Evolutionary conservation across 2,888 invertebrate genomes (phyloP).

Genomic region (Eupeodes latifasciatus): DNA sequence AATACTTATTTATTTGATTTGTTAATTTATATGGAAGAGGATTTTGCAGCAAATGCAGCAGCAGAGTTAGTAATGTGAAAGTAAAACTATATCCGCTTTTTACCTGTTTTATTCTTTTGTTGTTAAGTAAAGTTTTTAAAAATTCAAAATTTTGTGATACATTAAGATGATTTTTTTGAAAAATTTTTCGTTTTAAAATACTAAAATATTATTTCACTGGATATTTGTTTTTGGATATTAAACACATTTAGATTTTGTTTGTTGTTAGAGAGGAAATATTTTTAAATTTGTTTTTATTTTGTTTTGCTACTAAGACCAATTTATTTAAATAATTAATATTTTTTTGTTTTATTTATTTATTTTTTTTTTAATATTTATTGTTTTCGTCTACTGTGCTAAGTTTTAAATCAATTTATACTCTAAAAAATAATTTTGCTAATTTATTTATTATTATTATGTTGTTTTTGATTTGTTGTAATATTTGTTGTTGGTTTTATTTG

Average conservation of each 20-base stretch:
- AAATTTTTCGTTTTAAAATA: slow-evolving; percentile 49
- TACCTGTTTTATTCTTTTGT: slow-evolving; percentile 20
- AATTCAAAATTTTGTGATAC: slow-evolving; percentile 66
- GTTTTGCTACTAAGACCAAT: slow-evolving; percentile 68
- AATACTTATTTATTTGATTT: slow-evolving; percentile 60
- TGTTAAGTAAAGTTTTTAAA: slow-evolving; percentile 25
- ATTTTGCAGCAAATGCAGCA: slow-evolving; percentile 61
- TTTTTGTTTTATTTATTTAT: slow-evolving; percentile 13
- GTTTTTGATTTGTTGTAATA: slow-evolving; percentile 28
- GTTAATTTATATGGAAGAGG: slow-evolving; percentile 63
- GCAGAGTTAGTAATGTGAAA: slow-evolving; percentile 43
- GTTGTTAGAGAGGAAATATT: slow-evolving; percentile 70
- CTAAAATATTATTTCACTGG: slow-evolving; percentile 73
- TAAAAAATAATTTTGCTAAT: slow-evolving; percentile 69
- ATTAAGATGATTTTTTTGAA: slow-evolving; percentile 63
- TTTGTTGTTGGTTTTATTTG: slow-evolving; percentile 39
- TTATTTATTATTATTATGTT: slow-evolving; percentile 13
- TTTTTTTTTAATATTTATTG: slow-evolving; percentile 53
- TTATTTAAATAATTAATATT: slow-evolving; percentile 56
- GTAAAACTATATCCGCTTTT: slow-evolving; percentile 54
- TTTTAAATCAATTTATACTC: slow-evolving; percentile 64
- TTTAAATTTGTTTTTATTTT: background rate
- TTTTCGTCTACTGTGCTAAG: slow-evolving; percentile 75
- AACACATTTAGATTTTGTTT: slow-evolving; percentile 66
- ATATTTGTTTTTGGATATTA: slow-evolving; percentile 67